phyloP scores from a whole-genome alignment of 2,888 invertebrate species.

The Drosophila ustulata region DNA sequence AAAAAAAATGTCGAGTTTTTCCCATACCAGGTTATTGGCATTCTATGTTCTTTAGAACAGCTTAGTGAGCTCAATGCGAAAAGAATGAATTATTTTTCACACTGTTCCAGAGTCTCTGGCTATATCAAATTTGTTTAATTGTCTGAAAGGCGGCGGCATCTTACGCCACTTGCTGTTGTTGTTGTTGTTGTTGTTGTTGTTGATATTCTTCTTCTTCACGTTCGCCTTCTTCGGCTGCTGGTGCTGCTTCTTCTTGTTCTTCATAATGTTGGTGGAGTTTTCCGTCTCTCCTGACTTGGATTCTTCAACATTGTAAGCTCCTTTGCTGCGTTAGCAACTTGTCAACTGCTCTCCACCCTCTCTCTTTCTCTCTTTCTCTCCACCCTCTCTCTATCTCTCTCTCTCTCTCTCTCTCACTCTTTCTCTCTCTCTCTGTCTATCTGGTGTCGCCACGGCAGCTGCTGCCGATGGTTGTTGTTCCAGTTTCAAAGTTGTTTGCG shows the following conservation, averaged over 20 bases:
- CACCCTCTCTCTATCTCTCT: too few species aligned
- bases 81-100: background rate
- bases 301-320: slow-evolving; percentile 75
- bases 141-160: slow-evolving; percentile 62
- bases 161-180: slow-evolving; percentile 17
- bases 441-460: slow-evolving; percentile 3
- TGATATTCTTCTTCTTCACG: background rate
- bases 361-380: background rate
- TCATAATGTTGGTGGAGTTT: slow-evolving; percentile 28
- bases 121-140: slow-evolving; percentile 79
- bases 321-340: slow-evolving; percentile 77
- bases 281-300: slow-evolving; percentile 65
- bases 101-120: slow-evolving; percentile 44
- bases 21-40: too few species aligned
- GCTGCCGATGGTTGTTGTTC: slow-evolving; percentile 46
- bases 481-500: slow-evolving; percentile 73
- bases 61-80: too few species aligned
- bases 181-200: background rate
- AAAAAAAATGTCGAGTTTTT: too few species aligned
- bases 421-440: background rate
- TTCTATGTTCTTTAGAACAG: too few species aligned
- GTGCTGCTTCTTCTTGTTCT: slow-evolving; percentile 11
- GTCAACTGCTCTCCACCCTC: slow-evolving; percentile 54
- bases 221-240: background rate
- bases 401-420: background rate